phyloP scores from a whole-genome alignment of 1,140 invertebrate genomes.

The Hypothenemus hampei region DNA sequence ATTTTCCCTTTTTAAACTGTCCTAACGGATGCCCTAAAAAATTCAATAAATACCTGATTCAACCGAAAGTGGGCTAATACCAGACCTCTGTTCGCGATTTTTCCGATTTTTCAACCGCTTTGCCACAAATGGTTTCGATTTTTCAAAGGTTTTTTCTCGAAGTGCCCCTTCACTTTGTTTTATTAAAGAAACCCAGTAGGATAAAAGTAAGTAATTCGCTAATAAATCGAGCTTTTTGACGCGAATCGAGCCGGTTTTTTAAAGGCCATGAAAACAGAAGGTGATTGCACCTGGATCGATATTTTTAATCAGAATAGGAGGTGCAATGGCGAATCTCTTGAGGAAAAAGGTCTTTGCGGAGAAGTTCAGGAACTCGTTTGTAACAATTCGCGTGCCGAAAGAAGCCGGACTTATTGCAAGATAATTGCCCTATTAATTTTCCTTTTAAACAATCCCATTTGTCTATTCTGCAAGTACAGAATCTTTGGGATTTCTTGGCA shows the following conservation, averaged over 20 bases:
- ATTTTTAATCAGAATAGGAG: constrained; percentile 22
- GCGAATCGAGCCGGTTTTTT: too few relatives aligned
- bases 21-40: constrained; percentile 2
- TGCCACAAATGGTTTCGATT: constrained; percentile 18
- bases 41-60: constrained; percentile 22
- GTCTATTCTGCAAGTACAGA: constrained; percentile 23
- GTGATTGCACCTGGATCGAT: constrained; percentile 13
- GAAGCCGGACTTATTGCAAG: constrained; percentile 24
- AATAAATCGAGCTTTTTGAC: constrained; percentile 12
- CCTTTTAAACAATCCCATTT: constrained; percentile 21
- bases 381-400: constrained; percentile 24
- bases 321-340: constrained; percentile 10
- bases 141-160: constrained; percentile 15
- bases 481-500: too few relatives aligned
- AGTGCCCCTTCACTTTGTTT: constrained; percentile 18
- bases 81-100: constrained; percentile 17
- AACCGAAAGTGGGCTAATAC: constrained; percentile 19
- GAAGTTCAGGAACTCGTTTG: constrained; percentile 25
- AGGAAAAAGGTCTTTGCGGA: constrained; percentile 7
- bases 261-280: too few relatives aligned
- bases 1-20: too few relatives aligned
- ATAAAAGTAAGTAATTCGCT: constrained; percentile 21
- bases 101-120: constrained; percentile 20
- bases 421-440: constrained; percentile 30
- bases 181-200: constrained; percentile 15